A percentile compares a stretch with the other conserved stretches of the same genome.
Conservation (phyloP, 30 jellyfish, hydroid and myxozoan species). For the Phacellophora camtschatica region DNA sequence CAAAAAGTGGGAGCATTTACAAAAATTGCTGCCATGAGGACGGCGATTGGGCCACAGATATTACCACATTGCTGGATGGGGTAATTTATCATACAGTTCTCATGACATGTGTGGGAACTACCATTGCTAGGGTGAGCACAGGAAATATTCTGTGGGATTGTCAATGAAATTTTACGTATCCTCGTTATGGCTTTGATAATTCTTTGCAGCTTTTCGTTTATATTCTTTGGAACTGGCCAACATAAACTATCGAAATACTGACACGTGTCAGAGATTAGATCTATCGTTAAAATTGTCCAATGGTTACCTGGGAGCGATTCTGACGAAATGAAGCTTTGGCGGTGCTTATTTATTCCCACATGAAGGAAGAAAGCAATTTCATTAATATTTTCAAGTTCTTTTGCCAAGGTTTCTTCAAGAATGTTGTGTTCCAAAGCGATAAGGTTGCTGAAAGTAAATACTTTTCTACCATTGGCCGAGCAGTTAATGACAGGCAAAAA, state of each 20-base stretch:
- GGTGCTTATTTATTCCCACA: neutral
- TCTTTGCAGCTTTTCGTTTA: neutral
- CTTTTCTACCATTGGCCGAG: neutral
- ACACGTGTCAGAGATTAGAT: neutral
- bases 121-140: neutral
- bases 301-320: constrained; percentile 12
- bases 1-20: constrained; percentile 15
- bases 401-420: neutral
- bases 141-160: neutral
- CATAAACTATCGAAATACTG: constrained; percentile 15
- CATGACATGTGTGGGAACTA: neutral
- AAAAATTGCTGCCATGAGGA: constrained; percentile 27
- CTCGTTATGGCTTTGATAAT: neutral
- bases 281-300: constrained; percentile 20
- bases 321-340: neutral
- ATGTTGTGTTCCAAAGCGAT: neutral
- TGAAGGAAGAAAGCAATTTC: constrained; percentile 12
- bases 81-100: neutral
- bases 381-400: neutral
- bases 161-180: neutral
- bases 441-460: constrained; percentile 2
- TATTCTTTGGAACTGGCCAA: constrained; percentile 30
- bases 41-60: neutral
- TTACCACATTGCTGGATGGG: constrained; percentile 21
- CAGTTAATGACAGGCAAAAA: neutral